Evolutionary conservation across 2,888 invertebrate species (phyloP).

Genomic region (Andrena marginata): DNA sequence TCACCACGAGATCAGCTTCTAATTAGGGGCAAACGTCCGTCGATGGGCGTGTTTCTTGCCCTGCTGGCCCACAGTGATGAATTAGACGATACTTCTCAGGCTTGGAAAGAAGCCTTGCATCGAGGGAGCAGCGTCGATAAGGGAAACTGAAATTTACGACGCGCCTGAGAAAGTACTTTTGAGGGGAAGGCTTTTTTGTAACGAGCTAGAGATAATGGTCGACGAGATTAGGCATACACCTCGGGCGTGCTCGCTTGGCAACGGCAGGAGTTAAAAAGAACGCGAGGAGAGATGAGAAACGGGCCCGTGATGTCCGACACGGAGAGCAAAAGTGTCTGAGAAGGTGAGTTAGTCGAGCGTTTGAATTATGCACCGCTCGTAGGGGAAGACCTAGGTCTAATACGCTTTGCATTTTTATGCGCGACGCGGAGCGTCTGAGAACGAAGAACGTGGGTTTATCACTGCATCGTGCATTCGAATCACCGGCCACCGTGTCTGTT

Average conservation of each 20-base stretch:
- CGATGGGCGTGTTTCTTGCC: neutral
- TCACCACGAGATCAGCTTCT: neutral
- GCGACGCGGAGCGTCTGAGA: constrained; percentile 30
- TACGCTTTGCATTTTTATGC: constrained; percentile 34
- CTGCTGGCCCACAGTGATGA: neutral
- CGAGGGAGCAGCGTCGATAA: neutral
- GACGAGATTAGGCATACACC: no score
- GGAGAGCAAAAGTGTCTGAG: neutral
- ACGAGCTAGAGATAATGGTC: no score
- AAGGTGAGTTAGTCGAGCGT: neutral
- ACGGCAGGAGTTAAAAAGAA: no score
- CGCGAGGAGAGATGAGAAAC: no score
- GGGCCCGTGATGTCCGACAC: no score
- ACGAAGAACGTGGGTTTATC: constrained; percentile 46
- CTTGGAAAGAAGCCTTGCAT: neutral
- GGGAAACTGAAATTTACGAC: neutral
- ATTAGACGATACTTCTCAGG: neutral
- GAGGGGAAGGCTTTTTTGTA: no score
- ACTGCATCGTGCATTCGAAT: constrained; percentile 74
- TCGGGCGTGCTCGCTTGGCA: no score
- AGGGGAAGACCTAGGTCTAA: constrained; percentile 4
- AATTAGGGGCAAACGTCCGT: neutral
- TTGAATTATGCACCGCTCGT: neutral
- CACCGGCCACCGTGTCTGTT: constrained; percentile 69
- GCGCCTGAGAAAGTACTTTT: neutral